Evolutionary conservation across 2,888 invertebrate genomes (phyloP).

Genomic region (Pilophorus perplexus): DNA sequence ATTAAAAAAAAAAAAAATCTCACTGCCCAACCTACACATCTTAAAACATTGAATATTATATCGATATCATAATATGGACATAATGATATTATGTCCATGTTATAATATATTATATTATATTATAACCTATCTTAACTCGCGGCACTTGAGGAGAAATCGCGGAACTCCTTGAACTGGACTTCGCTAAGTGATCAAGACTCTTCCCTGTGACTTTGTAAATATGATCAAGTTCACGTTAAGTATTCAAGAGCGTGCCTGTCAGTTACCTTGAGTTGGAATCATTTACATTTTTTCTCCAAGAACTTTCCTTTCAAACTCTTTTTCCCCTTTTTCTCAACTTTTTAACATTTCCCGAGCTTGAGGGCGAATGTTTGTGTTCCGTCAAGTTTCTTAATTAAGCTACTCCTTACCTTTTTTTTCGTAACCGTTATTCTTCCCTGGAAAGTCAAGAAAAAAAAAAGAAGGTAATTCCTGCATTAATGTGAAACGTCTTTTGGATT

Average conservation of each 20-base stretch:
- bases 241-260: slow-evolving; percentile 16
- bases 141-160: too few relatives aligned
- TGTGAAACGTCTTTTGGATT: neutral
- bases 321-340: slow-evolving; percentile 4
- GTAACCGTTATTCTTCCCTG: neutral
- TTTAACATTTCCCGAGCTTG: slow-evolving; percentile 20
- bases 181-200: too few relatives aligned
- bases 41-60: too few relatives aligned
- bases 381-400: slow-evolving; percentile 25
- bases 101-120: too few relatives aligned
- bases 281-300: slow-evolving; percentile 16
- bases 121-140: too few relatives aligned
- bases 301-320: slow-evolving; percentile 9
- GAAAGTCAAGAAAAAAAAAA: neutral
- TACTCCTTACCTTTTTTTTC: neutral
- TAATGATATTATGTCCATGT: too few relatives aligned
- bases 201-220: slow-evolving; percentile 8
- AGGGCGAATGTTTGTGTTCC: slow-evolving; percentile 25
- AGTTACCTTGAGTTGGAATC: slow-evolving; percentile 29
- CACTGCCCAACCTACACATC: too few relatives aligned
- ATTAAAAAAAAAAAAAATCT: too few relatives aligned
- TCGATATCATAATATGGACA: too few relatives aligned
- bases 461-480: neutral
- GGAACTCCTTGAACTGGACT: too few relatives aligned
- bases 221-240: slow-evolving; percentile 6